Evolutionary conservation across 2,113 vertebrate genomes (phyloP).

Genomic region (Antigone vipio): DNA sequence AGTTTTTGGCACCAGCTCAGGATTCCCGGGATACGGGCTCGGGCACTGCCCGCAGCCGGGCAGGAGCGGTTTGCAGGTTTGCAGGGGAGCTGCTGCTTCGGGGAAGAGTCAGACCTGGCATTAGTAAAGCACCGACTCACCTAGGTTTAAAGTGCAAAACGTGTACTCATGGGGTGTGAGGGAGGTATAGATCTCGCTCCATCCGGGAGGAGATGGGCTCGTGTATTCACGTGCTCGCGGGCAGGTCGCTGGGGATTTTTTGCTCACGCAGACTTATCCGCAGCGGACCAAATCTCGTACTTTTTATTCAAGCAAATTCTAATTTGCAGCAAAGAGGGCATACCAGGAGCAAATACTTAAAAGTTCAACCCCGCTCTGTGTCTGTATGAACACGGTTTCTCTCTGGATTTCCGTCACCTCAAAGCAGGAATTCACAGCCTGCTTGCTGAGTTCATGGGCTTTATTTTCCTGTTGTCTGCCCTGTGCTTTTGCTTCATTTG

Average conservation of each 20-base stretch:
- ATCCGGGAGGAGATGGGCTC: background rate
- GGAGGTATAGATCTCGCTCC: background rate
- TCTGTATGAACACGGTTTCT: background rate
- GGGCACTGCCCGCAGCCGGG: background rate
- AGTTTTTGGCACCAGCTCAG: background rate
- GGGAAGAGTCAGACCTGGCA: background rate
- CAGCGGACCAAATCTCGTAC: background rate
- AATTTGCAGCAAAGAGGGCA: background rate
- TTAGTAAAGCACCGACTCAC: background rate
- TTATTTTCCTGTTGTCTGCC: background rate
- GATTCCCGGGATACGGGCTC: background rate
- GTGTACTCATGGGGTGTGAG: background rate
- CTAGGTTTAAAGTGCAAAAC: background rate
- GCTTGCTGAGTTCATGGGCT: background rate
- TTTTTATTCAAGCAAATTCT: background rate
- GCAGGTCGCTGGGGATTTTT: background rate
- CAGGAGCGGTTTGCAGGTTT: background rate
- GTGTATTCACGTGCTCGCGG: fast-evolving
- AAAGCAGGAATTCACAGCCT: background rate
- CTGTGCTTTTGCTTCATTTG: background rate
- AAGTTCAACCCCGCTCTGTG: background rate
- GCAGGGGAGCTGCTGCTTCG: background rate
- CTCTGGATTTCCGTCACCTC: background rate
- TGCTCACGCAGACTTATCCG: background rate
- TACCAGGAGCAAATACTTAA: background rate